These are phyloP conservation scores for Heterodera filipjevi DNA, from an alignment of 2,888 invertebrate species.

Conservation along the genomic window DNA sequence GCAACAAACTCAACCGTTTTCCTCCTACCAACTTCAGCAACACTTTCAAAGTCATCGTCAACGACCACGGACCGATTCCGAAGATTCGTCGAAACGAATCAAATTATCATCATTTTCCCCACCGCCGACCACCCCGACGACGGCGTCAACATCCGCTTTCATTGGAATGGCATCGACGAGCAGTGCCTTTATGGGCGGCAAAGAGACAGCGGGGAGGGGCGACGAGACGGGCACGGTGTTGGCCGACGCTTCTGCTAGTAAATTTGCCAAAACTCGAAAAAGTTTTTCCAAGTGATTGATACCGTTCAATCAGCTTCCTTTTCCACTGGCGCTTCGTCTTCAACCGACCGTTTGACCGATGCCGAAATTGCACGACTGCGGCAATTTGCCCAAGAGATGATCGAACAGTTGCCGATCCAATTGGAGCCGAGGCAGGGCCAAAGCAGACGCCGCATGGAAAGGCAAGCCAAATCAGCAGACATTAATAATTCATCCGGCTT, in stretches of 20 bases:
- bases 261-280: too few species aligned
- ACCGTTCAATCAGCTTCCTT: not conserved
- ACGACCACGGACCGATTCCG: not conserved
- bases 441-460: constrained; percentile 66
- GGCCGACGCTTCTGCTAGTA: not conserved
- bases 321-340: constrained; percentile 2
- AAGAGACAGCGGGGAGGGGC: not conserved
- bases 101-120: constrained; percentile 27
- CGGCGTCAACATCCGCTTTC: not conserved
- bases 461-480: too few species aligned
- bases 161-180: not conserved
- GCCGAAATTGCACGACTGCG: constrained; percentile 66
- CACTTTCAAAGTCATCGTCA: constrained; percentile 6
- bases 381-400: constrained; percentile 81
- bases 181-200: constrained; percentile 1
- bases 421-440: constrained; percentile 86
- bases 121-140: constrained; percentile 19
- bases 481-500: too few species aligned
- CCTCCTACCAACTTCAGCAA: not conserved
- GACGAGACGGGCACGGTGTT: constrained; percentile 8
- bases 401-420: constrained; percentile 78
- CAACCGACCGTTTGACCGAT: constrained; percentile 20
- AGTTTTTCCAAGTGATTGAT: too few species aligned
- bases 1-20: not conserved
- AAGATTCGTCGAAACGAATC: not conserved